Evolutionary conservation across 2,888 invertebrate species (phyloP).

Genomic region (Hoplodrina blanda): DNA sequence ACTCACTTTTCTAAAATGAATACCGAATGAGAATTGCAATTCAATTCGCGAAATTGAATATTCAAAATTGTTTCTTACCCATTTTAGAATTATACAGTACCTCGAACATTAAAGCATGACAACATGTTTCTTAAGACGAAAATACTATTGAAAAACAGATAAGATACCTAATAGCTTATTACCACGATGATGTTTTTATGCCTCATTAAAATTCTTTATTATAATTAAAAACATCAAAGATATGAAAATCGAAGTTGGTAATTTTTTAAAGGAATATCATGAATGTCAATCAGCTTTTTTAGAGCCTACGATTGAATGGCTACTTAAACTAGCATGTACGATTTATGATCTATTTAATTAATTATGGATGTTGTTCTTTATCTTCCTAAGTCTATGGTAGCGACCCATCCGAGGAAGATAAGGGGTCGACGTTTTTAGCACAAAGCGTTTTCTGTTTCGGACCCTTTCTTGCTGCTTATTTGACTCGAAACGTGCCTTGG

Average conservation of each 20-base stretch:
- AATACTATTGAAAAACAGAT: slow-evolving; percentile 22
- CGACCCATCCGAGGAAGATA: slow-evolving; percentile 87
- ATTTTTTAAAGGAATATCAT: slow-evolving; percentile 40
- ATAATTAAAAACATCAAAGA: slow-evolving; percentile 53
- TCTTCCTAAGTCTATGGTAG: slow-evolving; percentile 82
- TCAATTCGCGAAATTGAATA: slow-evolving; percentile 53
- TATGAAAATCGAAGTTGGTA: slow-evolving; percentile 46
- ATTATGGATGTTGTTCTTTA: slow-evolving; percentile 62
- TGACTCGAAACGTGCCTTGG: slow-evolving; percentile 85
- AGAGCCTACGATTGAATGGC: slow-evolving; percentile 23
- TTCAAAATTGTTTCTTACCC: slow-evolving; percentile 48
- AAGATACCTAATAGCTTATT: slow-evolving; percentile 21
- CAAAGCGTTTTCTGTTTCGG: slow-evolving; percentile 89
- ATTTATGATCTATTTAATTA: slow-evolving; percentile 51
- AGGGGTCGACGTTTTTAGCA: slow-evolving; percentile 90
- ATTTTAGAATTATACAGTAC: slow-evolving; percentile 33
- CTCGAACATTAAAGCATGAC: slow-evolving; percentile 6
- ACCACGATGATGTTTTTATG: slow-evolving; percentile 37
- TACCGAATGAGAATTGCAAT: slow-evolving; percentile 60
- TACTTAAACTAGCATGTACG: slow-evolving; percentile 22
- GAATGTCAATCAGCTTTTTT: slow-evolving; percentile 55
- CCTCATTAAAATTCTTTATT: slow-evolving; percentile 48
- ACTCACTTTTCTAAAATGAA: slow-evolving; percentile 62
- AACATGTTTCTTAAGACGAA: slow-evolving; percentile 15
- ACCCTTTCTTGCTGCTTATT: slow-evolving; percentile 87